phyloP scores from a whole-genome alignment of 2,113 vertebrate genomes.

The Aepyceros melampus region DNA sequence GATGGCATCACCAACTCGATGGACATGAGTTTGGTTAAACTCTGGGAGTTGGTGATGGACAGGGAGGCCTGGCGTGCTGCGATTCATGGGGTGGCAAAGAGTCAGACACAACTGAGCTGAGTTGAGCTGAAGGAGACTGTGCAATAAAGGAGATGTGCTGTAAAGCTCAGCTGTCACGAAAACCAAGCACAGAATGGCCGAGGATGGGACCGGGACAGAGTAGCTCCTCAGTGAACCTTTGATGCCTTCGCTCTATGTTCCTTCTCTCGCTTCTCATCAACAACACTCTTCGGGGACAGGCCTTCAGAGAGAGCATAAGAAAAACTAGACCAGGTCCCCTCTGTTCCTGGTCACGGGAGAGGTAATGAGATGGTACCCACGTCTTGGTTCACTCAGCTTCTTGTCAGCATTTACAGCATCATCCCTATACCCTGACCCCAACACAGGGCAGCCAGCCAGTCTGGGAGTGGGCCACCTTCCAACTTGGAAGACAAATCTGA shows the following conservation, averaged over 20 bases:
- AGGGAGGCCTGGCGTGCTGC: background rate
- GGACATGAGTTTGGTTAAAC: background rate
- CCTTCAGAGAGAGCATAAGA: constrained; percentile 44
- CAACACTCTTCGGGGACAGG: background rate
- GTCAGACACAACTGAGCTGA: background rate
- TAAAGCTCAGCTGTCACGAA: background rate
- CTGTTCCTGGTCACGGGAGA: fast-evolving
- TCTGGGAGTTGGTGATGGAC: background rate
- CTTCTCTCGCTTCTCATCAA: constrained; percentile 3
- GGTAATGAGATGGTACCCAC: background rate
- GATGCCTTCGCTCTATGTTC: background rate
- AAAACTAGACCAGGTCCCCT: constrained; percentile 4
- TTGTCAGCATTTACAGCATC: background rate
- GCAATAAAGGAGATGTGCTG: fast-evolving
- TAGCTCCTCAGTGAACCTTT: background rate
- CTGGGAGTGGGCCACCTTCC: background rate
- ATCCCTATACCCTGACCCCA: background rate
- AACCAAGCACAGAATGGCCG: background rate
- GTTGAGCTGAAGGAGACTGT: background rate
- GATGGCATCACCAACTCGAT: background rate
- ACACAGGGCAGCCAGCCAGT: background rate
- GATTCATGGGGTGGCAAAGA: background rate
- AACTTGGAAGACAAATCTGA: background rate
- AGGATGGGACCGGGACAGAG: background rate
- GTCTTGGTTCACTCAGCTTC: background rate